Conservation (phyloP, 2,113 vertebrate species). For the Chascanopsetta lugubris region DNA sequence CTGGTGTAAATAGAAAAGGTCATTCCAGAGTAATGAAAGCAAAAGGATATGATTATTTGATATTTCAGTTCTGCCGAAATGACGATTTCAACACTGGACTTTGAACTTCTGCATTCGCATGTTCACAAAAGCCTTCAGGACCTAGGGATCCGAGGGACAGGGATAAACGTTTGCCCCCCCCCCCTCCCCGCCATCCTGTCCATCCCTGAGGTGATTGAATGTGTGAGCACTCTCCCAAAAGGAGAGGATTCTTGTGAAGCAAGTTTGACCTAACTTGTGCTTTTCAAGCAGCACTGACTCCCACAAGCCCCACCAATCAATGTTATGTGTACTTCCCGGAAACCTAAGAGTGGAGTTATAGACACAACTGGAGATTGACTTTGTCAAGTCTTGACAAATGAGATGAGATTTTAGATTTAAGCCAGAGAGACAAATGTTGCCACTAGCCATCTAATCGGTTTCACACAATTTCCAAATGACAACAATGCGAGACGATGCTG, state of each 20-base stretch:
- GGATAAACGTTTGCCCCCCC: background rate
- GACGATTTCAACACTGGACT: too few species aligned
- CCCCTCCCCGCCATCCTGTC: background rate
- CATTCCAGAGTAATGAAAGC: too few species aligned
- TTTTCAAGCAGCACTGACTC: constrained; percentile 26
- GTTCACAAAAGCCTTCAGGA: constrained; percentile 5
- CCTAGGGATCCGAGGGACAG: too few species aligned
- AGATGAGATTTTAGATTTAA: constrained; percentile 14
- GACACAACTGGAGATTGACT: constrained; percentile 9
- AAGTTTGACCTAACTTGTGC: constrained; percentile 7
- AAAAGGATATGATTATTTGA: too few species aligned
- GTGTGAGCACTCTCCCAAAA: constrained; percentile 19
- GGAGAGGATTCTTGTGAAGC: constrained; percentile 32
- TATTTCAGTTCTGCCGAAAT: too few species aligned
- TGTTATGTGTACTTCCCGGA: constrained; percentile 33
- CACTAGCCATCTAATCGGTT: constrained; percentile 33
- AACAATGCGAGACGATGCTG: constrained; percentile 8
- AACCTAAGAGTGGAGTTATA: constrained; percentile 20
- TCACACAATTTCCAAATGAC: constrained; percentile 30
- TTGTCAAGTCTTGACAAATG: constrained; percentile 6
- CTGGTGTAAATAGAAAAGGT: too few species aligned
- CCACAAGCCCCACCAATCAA: constrained; percentile 29
- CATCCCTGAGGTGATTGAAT: constrained; percentile 14
- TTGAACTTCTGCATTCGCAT: constrained; percentile 20
- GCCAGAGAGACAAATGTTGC: constrained; percentile 9